Base-by-base conservation (phyloP, 1,140 invertebrate genomes). In the Elymnias hypermnestra region DNA sequence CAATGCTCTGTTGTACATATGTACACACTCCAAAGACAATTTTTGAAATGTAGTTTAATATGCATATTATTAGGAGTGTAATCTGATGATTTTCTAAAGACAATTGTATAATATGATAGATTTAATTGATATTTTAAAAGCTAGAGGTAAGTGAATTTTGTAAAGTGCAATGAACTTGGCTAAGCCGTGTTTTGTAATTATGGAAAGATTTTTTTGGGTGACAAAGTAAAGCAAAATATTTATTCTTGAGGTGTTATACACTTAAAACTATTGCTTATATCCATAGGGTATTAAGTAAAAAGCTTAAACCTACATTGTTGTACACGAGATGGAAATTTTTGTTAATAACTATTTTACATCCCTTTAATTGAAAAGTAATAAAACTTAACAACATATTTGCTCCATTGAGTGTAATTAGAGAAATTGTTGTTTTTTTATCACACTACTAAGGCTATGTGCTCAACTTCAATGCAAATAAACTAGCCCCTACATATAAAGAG, bases 81-180 rank as follows among this genome's bases (percentile, higher is more conserved):
- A 57, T 67, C 67, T 48, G 35, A 63, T 67, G 64, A 69, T 63
- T 65, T 57, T 57, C 26, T 66, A 59, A 63, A 66, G 52, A 63
- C 57, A 66, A 57, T 45, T 59, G 58, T 59, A 60, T 47, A 54
- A 52, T 46, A 47, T 39, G 60, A 38, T 55, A n/a, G n/a, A n/a
- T n/a, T n/a, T n/a, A n/a, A n/a, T 57, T 37, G 36, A 35, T 57
- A 52, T 65, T 72, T 63, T 49, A 59, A 52, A 60, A 56, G 64
- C 38, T 69, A 74, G 60, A 59, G 44, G 22, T 69, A 71, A 72
- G 60, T 39, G 40, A 70, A 60, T 39, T 56, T 59, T 63, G 44
- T 64, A 53, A 73, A 75, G 78, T 83, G 78, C 75, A 79, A 83
- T 83, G 65, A 75, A 45, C 54, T 65, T 71, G 78, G 78, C 78